Evolutionary conservation across 2,888 invertebrate genomes (phyloP).

Genomic region (Ctenicera cuprea): DNA sequence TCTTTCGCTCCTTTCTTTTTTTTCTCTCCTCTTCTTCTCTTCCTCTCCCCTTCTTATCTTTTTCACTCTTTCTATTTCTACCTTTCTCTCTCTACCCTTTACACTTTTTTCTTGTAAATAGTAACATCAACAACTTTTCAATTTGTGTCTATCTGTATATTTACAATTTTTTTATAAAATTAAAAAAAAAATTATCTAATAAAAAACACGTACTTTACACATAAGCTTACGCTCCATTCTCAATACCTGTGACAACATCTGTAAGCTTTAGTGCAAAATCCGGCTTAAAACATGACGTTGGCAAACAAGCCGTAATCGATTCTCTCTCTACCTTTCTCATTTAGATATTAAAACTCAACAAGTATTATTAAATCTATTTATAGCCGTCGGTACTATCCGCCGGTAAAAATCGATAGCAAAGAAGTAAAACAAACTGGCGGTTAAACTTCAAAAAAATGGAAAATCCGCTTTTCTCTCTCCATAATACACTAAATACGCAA

Average conservation of each 20-base stretch:
- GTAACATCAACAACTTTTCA: too few relatives aligned
- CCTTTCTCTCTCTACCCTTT: too few relatives aligned
- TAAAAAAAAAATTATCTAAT: too few relatives aligned
- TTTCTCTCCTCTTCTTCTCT: too few relatives aligned
- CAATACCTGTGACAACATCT: neutral
- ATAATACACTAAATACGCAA: slow-evolving; percentile 4
- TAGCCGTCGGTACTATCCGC: slow-evolving; percentile 9
- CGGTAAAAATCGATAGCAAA: slow-evolving; percentile 6
- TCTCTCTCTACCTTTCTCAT: slow-evolving; percentile 27
- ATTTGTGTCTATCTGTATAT: too few relatives aligned
- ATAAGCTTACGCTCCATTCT: neutral
- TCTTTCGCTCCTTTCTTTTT: too few relatives aligned
- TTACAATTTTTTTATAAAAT: too few relatives aligned
- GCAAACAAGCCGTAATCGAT: slow-evolving; percentile 25
- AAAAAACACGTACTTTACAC: too few relatives aligned
- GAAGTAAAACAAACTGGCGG: neutral
- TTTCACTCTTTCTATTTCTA: too few relatives aligned
- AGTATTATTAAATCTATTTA: slow-evolving; percentile 40
- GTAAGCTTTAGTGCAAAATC: slow-evolving; percentile 24
- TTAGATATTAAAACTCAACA: slow-evolving; percentile 42
- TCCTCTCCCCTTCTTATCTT: too few relatives aligned
- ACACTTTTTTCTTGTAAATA: too few relatives aligned
- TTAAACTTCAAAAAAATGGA: neutral
- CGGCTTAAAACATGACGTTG: slow-evolving; percentile 36
- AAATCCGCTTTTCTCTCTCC: slow-evolving; percentile 10